These are phyloP conservation scores for Menidia beryllina DNA, from an alignment of 2,113 vertebrate genomes.

Conservation along the genomic window DNA sequence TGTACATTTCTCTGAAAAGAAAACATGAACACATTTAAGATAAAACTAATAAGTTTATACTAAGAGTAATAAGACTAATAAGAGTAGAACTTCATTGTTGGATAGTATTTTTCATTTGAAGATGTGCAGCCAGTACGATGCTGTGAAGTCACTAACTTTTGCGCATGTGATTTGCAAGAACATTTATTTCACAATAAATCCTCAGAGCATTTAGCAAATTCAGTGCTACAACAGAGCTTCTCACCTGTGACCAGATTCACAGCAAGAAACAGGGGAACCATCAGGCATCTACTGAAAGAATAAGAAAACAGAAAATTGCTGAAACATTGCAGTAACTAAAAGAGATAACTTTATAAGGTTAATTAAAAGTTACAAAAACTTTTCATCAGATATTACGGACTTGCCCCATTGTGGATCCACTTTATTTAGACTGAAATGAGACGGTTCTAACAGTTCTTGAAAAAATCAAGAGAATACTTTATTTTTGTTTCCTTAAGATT, in stretches of 20 bases:
- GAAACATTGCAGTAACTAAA: background rate
- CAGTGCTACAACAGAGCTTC: background rate
- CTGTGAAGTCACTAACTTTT: background rate
- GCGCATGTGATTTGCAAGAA: background rate
- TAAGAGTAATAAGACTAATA: no score
- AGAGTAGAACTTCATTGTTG: background rate
- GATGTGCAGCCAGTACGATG: background rate
- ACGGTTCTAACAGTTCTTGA: no score
- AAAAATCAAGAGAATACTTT: no score
- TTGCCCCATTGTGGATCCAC: background rate
- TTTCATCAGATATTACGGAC: background rate
- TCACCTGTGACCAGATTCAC: conserved; percentile 40
- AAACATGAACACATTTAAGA: no score
- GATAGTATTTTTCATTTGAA: background rate
- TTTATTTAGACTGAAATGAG: background rate
- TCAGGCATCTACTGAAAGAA: conserved; percentile 7
- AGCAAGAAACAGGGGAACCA: background rate
- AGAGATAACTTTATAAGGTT: background rate
- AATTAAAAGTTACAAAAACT: background rate
- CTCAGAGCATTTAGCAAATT: background rate
- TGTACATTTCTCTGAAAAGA: no score
- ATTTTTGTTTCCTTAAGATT: no score
- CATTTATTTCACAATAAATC: background rate
- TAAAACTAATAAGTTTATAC: no score
- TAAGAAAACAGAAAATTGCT: background rate